Conservation (phyloP, 2,888 invertebrate species). For the Oscheius sp. region DNA sequence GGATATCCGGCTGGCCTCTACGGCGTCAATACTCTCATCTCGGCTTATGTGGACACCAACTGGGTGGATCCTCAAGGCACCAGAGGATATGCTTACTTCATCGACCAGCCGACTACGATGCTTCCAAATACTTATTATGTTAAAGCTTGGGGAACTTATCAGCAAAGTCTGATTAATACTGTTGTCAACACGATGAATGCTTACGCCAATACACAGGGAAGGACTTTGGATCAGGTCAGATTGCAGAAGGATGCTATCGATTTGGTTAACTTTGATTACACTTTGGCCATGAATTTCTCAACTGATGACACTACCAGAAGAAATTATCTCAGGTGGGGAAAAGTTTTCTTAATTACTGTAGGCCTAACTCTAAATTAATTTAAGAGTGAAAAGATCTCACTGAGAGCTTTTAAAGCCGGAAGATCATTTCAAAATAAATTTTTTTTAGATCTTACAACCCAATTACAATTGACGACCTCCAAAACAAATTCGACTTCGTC, state of each 20-base stretch:
- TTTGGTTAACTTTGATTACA: constrained; percentile 57
- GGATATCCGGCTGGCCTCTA: constrained; percentile 31
- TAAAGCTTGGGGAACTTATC: constrained; percentile 45
- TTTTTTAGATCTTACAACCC: constrained; percentile 42
- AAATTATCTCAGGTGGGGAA: constrained; percentile 51
- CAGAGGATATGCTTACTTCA: constrained; percentile 37
- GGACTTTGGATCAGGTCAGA: constrained; percentile 35
- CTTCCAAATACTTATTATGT: constrained; percentile 47
- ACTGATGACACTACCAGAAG: constrained; percentile 56
- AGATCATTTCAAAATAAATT: background rate
- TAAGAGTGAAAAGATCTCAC: too few species aligned
- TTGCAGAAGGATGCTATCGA: constrained; percentile 46
- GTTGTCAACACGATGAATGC: constrained; percentile 33
- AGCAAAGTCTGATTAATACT: constrained; percentile 26
- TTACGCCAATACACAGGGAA: constrained; percentile 39
- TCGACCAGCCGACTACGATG: constrained; percentile 50
- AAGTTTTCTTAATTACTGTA: too few species aligned
- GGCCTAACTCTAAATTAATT: too few species aligned
- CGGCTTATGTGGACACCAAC: constrained; percentile 49
- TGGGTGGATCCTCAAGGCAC: constrained; percentile 50
- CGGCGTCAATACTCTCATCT: constrained; percentile 43
- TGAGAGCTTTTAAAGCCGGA: too few species aligned
- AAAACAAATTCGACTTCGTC: constrained; percentile 12
- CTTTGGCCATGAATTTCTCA: constrained; percentile 50
- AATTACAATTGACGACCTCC: constrained; percentile 36